A percentile compares a stretch with the other conserved stretches of the same genome.
Conservation (phyloP, 2,888 invertebrate genomes). For the Chironomus riparius region DNA sequence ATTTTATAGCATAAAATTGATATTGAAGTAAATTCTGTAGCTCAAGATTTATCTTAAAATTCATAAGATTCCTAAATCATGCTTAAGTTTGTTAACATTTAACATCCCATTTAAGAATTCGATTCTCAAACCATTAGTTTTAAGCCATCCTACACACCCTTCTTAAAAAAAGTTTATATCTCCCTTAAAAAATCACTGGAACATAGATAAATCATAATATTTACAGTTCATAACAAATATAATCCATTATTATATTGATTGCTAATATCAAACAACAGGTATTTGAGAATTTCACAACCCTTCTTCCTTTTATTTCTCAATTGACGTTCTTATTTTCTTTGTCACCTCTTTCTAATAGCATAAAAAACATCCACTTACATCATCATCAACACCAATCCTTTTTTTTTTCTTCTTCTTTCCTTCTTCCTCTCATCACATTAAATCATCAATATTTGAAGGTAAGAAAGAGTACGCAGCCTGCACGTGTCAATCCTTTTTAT, state of each 20-base stretch:
- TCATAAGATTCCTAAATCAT: no score
- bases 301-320: not conserved
- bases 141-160: no score
- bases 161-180: no score
- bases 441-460: not conserved
- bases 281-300: not conserved
- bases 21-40: no score
- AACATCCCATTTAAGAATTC: no score
- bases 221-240: not conserved
- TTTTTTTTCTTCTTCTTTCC: not conserved
- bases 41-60: no score
- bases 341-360: not conserved
- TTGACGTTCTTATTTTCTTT: not conserved
- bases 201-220: not conserved
- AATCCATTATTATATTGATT: not conserved
- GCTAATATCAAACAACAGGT: not conserved
- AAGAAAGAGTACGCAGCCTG: not conserved
- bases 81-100: no score
- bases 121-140: no score
- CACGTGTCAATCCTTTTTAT: conserved; percentile 15
- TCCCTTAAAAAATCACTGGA: no score
- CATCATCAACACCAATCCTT: not conserved
- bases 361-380: conserved; percentile 7
- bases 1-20: no score
- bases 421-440: not conserved